These are phyloP conservation scores for Lytechinus pictus DNA, from an alignment of 35 echinoderm and acorn worm species.

Conservation along the genomic window DNA sequence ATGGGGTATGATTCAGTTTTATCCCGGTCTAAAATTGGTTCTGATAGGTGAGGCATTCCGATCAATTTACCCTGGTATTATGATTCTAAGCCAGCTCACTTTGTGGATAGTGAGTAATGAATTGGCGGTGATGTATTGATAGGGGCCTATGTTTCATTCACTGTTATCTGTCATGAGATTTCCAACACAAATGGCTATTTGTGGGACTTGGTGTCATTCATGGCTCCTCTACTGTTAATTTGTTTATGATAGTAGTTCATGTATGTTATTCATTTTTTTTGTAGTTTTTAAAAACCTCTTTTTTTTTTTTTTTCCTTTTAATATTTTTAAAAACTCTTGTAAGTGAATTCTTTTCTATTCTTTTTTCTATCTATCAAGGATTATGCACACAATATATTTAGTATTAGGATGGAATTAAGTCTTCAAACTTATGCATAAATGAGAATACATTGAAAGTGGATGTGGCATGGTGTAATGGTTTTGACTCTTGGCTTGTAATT, in stretches of 20 bases:
- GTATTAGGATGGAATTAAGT: too few species aligned
- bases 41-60: not conserved
- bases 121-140: constrained; percentile 1
- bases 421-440: too few species aligned
- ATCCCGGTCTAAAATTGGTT: not conserved
- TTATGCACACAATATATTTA: too few species aligned
- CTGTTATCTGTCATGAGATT: not conserved
- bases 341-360: too few species aligned
- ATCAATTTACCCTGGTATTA: not conserved
- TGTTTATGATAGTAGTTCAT: not conserved
- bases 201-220: not conserved
- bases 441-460: too few species aligned
- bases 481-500: too few species aligned
- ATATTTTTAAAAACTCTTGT: too few species aligned
- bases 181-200: not conserved
- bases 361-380: too few species aligned
- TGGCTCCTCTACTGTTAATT: not conserved
- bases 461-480: too few species aligned
- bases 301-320: not conserved
- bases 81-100: not conserved
- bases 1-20: not conserved
- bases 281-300: not conserved
- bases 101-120: constrained; percentile 1
- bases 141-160: not conserved
- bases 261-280: not conserved